Conservation (phyloP, 2,113 vertebrate species). For the Sinocyclocheilus rhinocerous region DNA sequence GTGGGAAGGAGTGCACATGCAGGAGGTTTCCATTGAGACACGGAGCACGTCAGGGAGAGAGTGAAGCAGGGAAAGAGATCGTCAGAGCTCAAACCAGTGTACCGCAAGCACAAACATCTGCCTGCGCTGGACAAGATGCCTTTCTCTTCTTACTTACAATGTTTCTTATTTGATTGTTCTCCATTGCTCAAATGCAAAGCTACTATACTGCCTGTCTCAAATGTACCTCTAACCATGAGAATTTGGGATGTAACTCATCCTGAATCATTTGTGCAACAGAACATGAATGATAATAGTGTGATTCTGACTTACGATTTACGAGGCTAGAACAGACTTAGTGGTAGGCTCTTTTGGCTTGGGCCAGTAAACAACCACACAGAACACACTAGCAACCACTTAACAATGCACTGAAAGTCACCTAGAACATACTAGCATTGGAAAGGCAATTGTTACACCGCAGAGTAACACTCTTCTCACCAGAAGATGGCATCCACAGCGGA, state of each 20-base stretch:
- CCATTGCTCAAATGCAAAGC: neutral
- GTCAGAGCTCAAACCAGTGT: neutral
- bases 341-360: neutral
- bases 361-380: neutral
- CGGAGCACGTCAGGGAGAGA: neutral
- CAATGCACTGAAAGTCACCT: neutral
- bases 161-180: neutral
- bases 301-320: neutral
- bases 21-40: conserved; percentile 46
- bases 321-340: neutral
- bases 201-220: neutral
- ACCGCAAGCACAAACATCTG: neutral
- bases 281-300: too few species aligned
- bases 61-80: conserved; percentile 7
- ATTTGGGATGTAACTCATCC: too few species aligned
- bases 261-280: too few species aligned
- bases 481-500: neutral
- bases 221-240: neutral
- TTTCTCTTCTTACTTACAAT: neutral
- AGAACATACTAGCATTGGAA: neutral
- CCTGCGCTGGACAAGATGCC: neutral
- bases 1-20: conserved; percentile 33
- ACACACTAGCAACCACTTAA: neutral
- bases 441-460: too few species aligned
- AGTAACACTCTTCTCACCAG: neutral